Evolutionary conservation across 1,140 invertebrate genomes (phyloP).

Genomic region (Aculops lycopersici): DNA sequence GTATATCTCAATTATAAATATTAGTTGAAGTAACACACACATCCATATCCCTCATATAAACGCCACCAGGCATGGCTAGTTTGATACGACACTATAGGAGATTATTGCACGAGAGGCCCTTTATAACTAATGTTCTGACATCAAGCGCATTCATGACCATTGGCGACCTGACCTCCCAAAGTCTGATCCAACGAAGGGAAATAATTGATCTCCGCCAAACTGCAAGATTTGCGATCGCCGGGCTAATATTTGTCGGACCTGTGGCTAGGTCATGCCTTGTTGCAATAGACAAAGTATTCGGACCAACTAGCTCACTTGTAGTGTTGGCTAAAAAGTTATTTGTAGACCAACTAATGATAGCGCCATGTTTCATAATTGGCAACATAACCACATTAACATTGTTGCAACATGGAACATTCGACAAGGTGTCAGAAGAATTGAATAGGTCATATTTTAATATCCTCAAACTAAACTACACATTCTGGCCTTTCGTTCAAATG

Average conservation of each 20-base stretch:
- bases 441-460: neutral
- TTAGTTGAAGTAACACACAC: no score
- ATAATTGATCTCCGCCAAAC: neutral
- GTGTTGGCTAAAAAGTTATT: neutral
- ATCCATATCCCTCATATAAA: no score
- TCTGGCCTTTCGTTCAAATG: conserved; percentile 6
- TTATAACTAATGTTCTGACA: neutral
- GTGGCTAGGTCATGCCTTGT: neutral
- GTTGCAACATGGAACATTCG: neutral
- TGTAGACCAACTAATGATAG: neutral
- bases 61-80: no score
- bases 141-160: neutral
- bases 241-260: neutral
- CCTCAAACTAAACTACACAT: conserved; percentile 2
- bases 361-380: neutral
- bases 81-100: neutral
- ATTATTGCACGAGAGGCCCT: neutral
- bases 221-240: neutral
- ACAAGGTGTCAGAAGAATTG: neutral
- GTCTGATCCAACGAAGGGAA: neutral
- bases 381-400: neutral
- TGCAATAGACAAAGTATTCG: neutral
- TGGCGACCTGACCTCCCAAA: neutral
- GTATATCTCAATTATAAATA: no score
- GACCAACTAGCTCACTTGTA: neutral